Evolutionary conservation across 2,888 invertebrate species (phyloP), one percentile per base, ranked within the genome.

Genomic region (Electrophaes corylata): DNA sequence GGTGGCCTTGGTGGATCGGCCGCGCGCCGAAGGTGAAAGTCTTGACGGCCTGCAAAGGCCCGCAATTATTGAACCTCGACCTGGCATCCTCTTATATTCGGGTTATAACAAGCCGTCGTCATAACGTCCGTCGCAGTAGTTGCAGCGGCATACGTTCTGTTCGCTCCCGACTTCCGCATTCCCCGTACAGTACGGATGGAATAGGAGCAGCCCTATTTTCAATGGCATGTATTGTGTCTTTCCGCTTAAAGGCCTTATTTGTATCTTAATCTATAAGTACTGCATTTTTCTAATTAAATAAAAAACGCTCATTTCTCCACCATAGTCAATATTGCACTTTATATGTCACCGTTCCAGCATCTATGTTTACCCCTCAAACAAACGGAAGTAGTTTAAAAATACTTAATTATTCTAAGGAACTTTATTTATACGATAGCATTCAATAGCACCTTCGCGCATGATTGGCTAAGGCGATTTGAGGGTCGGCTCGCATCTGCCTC

Each of bases 1-100:
- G 67, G 76, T 74, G 88, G 88, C 89, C 88, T 88, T 88, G 89
- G 76, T 73, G 78, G 78, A 75, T 79, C 80, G 81, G 80, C 81
- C 79, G 80, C 80, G 84, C 79, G 81, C 76, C 86, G 91, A 91
- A 89, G 91, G 91, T 90, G 91, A 91, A 91, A 91, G 91, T 90
- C 88, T 88, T 83, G 82, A 77, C 84, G 75, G 78, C 74, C 75
- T 73, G 84, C 84, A 84, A 88, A 88, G 75, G 78, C 75, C 76
- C 74, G 85, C 85, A 85, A 88, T 88, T 85, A 88, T 84, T 86
- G 86, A 87, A 86, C 88, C 89, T 87, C 87, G 86, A 84, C 84
- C 86, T 79, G 76, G 76, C 84, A 86, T 85, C 87, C 83, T 84
- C 78, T 77, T 74, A 78, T 78, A 84, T 81, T 83, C 79, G 81